Base-by-base conservation (phyloP, 2,797 vertebrate genomes). In the Dallia pectoralis region DNA sequence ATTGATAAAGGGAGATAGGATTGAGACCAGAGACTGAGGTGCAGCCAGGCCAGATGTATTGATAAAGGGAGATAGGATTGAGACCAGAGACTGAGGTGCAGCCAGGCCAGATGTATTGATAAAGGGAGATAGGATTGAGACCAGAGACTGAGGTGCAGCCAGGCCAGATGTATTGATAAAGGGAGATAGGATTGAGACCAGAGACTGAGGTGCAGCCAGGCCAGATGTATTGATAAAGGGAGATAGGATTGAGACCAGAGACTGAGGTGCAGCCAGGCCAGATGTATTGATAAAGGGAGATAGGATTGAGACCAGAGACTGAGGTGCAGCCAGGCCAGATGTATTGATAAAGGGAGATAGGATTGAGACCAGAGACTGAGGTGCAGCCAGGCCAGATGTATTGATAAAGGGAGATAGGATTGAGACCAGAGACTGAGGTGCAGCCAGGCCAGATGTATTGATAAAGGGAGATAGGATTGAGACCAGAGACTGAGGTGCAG, bases 11-110 rank as follows among this genome's bases (percentile, higher is more conserved):
- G n/a, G 29, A n/a, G n/a, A n/a, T n/a, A n/a, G n/a, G n/a, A n/a
- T n/a, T n/a, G n/a, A n/a, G n/a, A n/a, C n/a, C n/a, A 73, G 63
- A 77, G 73, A 71, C 72, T 53, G 67, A 49, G 33, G 72, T 76
- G 48, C 68, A 67, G 72, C 22, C 16, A 4, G 4, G 29, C 25
- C 61, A 63, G 25, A 63, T 16, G 29, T 30, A 63, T 63, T 30
- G 40, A 27, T 32, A 29, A 8, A 65, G 29, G n/a, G 29, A n/a
- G n/a, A n/a, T n/a, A n/a, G n/a, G n/a, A n/a, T n/a, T n/a, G n/a
- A n/a, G n/a, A n/a, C n/a, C n/a, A 73, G 63, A 77, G 73, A 71
- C 72, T 53, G 67, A 49, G 33, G 72, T 76, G 48, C 68, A 67
- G 72, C 22, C 16, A 4, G 4, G 29, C 25, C 61, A 63, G 25